Conservation (phyloP, 2,113 vertebrate genomes). For the Nannobrachium achirus region DNA sequence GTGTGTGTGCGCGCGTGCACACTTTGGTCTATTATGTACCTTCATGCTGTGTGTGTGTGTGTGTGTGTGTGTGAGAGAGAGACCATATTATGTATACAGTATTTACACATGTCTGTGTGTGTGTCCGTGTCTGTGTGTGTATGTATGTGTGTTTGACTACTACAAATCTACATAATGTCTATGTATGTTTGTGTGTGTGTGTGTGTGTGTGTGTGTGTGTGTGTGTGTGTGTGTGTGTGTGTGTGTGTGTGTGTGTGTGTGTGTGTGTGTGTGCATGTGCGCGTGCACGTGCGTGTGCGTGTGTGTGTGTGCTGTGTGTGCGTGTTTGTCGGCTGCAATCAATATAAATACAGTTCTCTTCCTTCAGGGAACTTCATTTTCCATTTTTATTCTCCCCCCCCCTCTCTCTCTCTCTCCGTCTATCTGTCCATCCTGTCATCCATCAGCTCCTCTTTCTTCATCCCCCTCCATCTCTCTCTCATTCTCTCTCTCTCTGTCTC, state of each 20-base stretch:
- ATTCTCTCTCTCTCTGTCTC: conserved; percentile 38
- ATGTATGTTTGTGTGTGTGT: conserved; percentile 1
- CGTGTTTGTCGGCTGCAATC: too few relatives aligned
- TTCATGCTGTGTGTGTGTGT: background rate
- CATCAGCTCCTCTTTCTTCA: background rate
- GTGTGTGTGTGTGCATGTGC: conserved; percentile 22
- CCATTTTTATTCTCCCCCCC: conserved; percentile 10
- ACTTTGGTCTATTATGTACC: too few relatives aligned
- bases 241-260: conserved; percentile 1
- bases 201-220: conserved; percentile 19
- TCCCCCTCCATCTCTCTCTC: conserved; percentile 6
- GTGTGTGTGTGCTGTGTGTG: conserved; percentile 15
- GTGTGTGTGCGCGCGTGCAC: background rate
- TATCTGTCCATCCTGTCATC: background rate
- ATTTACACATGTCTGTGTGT: background rate
- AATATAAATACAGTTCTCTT: conserved; percentile 24
- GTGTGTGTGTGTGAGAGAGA: background rate
- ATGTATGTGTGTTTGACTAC: background rate
- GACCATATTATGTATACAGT: background rate
- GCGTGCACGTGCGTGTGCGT: conserved; percentile 40
- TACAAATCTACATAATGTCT: background rate
- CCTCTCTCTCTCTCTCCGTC: background rate
- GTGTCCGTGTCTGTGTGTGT: background rate
- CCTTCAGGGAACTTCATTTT: conserved; percentile 33
- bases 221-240: background rate